These are phyloP conservation scores for Radopholus similis DNA, from an alignment of 1,140 invertebrate genomes.

Conservation along the genomic window DNA sequence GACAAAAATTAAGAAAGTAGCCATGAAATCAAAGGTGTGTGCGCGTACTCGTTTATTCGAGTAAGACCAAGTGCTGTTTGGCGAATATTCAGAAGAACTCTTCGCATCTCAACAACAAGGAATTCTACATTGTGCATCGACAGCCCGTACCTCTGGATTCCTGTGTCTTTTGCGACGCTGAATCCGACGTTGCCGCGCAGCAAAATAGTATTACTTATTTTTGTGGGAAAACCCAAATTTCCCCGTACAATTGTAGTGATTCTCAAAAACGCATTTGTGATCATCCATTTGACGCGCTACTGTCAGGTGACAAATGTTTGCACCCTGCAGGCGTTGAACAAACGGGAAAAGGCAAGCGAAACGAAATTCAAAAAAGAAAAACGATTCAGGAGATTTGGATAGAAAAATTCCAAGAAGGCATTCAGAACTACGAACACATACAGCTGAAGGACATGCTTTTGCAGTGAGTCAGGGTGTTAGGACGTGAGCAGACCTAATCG, in stretches of 20 bases:
- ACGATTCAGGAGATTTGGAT: conserved; percentile 55
- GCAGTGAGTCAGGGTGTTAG: no score
- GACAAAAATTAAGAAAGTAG: conserved; percentile 68
- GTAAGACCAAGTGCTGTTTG: background rate
- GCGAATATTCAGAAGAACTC: no score
- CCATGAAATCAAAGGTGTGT: conserved; percentile 61
- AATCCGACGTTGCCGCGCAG: conserved; percentile 63
- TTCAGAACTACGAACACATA: conserved; percentile 59
- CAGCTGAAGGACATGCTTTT: conserved; percentile 58
- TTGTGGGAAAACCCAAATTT: background rate
- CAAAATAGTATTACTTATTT: conserved; percentile 5
- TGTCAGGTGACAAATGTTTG: conserved; percentile 57
- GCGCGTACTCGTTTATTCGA: background rate
- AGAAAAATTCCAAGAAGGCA: conserved; percentile 58
- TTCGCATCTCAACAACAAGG: conserved; percentile 37
- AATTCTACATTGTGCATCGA: conserved; percentile 67
- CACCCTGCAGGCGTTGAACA: conserved; percentile 49
- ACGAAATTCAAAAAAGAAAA: background rate
- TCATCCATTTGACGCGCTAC: conserved; percentile 58
- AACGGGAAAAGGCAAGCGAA: conserved; percentile 44
- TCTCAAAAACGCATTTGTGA: conserved; percentile 57
- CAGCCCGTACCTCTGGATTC: conserved; percentile 70
- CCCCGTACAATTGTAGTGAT: conserved; percentile 24
- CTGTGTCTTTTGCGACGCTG: conserved; percentile 70
- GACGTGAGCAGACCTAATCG: no score